These are phyloP conservation scores for Agonopterix alstromeriana DNA, from an alignment of 2,888 invertebrate genomes.

Conservation along the genomic window DNA sequence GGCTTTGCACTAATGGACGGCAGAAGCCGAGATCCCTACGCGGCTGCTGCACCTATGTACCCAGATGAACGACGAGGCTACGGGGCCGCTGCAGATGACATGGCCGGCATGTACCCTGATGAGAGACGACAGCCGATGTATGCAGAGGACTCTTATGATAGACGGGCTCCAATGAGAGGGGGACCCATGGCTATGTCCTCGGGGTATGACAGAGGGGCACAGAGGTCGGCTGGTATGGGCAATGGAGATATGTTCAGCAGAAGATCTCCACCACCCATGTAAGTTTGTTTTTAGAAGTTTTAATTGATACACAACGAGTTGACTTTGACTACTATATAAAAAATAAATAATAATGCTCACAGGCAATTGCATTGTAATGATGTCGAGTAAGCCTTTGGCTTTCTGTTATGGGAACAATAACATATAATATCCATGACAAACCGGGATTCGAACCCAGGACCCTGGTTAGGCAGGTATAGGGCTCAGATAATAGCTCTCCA, in stretches of 20 bases:
- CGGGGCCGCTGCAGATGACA: constrained; percentile 20
- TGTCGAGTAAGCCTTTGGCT: no score
- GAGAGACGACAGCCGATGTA: constrained; percentile 26
- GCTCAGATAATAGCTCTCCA: no score
- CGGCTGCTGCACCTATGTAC: constrained; percentile 46
- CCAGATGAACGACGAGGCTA: constrained; percentile 37
- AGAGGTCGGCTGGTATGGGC: constrained; percentile 46
- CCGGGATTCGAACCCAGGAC: no score
- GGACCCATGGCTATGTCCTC: constrained; percentile 37
- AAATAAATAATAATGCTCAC: no score
- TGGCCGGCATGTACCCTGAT: constrained; percentile 30
- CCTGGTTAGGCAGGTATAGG: no score
- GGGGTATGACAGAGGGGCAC: constrained; percentile 48
- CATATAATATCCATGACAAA: no score
- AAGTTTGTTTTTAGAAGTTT: constrained; percentile 29
- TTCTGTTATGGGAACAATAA: no score
- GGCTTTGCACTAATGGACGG: constrained; percentile 63
- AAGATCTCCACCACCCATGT: constrained; percentile 56
- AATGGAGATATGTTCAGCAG: constrained; percentile 72
- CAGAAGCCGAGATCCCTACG: constrained; percentile 47
- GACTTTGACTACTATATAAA: no score
- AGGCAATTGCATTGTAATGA: no score
- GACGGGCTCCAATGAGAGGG: constrained; percentile 45
- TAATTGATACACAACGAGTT: no score
- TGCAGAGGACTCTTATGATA: constrained; percentile 31